Evolutionary conservation across 2,797 vertebrate genomes (phyloP), one percentile per base, ranked within the genome.

Genomic region (Accipiter fasciatus): DNA sequence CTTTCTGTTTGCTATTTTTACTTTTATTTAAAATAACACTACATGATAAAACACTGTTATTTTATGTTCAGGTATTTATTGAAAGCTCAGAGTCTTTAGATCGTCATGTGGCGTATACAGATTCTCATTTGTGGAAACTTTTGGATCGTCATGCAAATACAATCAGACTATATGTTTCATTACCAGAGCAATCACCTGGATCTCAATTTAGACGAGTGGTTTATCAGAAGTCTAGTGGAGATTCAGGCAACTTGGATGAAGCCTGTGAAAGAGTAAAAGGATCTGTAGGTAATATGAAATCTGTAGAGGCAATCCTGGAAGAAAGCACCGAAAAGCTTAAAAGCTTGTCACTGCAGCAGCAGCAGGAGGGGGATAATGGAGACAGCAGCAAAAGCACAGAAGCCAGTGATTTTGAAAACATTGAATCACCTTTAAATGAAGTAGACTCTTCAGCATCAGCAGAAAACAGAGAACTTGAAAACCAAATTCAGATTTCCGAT

Each of bases 281-380:
- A 93, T 96, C 98, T 85, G 79, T 89, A n/a, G 97, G 97, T 22
- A 98, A 97, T 97, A 98, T 98, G 81, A 99, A 99, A 95, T 99
- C 99, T 70, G 99, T 99, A 37, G 99, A 99, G 91, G 99, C 99
- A n/a, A 99, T 99, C 96, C 97, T 99, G 29, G 99, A 99, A 97
- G 99, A 99, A 97, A 99, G 99, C 98, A 99, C 99, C 1, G 99
- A 99, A 95, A 99, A 99, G 96, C 98, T 99, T 82, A 99, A 99
- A 98, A 99, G 98, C 84, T 98, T 99, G 92, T 99, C 99, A 24
- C 97, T 99, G 70, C 99, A 99, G 76, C 98, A 98, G 87, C 98
- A 98, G 95, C 99, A 99, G 89, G 98, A 99, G 70, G 99, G 98
- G 28, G 99, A 99, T 93, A 99, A 98, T 28, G 99, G 99, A 78